Evolutionary conservation across 35 echinoderm and acorn worm species (phyloP).

Genomic region (Amphiura filiformis): DNA sequence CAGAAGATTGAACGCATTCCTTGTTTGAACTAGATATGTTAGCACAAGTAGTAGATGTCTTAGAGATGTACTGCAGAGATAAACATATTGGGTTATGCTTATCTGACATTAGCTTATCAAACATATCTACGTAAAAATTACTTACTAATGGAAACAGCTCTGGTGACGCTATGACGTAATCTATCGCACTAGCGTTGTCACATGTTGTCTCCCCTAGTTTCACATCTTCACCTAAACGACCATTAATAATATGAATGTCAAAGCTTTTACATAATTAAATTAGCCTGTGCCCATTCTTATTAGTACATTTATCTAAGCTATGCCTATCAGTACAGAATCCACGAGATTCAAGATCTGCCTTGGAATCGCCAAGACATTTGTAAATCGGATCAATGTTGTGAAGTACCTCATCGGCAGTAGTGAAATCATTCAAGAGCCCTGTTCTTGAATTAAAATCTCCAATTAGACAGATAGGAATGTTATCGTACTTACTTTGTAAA

Average conservation of each 20-base stretch:
- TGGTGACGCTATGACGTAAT: slow-evolving; percentile 9
- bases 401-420: not conserved
- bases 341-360: slow-evolving; percentile 6
- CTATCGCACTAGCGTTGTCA: slow-evolving; percentile 21
- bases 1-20: not conserved
- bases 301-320: slow-evolving; percentile 4
- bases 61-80: not conserved
- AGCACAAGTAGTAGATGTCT: not conserved
- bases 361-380: not conserved
- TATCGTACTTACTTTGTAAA: slow-evolving; percentile 12
- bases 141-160: not conserved
- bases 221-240: slow-evolving; percentile 17
- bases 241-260: slow-evolving; percentile 35
- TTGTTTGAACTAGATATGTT: not conserved
- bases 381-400: not conserved
- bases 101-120: slow-evolving; percentile 22
- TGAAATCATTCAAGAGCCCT: slow-evolving; percentile 20
- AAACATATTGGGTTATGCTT: slow-evolving; percentile 25
- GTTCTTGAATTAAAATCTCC: slow-evolving; percentile 15
- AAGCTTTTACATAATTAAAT: slow-evolving; percentile 18
- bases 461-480: not conserved
- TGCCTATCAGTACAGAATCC: slow-evolving; percentile 26
- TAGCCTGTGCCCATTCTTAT: slow-evolving; percentile 30
- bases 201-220: slow-evolving; percentile 1
- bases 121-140: slow-evolving; percentile 21